Evolutionary conservation across 2,888 invertebrate genomes (phyloP).

Genomic region (Cosmopolites sordidus): DNA sequence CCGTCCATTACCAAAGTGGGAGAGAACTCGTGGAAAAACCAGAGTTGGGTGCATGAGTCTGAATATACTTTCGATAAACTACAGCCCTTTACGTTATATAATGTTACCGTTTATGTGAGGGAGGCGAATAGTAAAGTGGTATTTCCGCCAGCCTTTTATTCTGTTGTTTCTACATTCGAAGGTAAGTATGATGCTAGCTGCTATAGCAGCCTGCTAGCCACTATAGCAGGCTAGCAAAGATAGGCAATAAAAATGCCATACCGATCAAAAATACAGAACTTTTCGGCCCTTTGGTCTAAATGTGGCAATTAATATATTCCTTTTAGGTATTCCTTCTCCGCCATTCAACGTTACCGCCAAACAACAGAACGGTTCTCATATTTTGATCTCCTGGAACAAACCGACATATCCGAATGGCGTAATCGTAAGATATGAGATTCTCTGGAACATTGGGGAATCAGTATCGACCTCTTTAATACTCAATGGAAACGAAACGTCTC

Average conservation of each 20-base stretch:
- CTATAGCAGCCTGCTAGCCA: too few relatives aligned
- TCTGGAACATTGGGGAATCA: slow-evolving; percentile 56
- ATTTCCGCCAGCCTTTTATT: slow-evolving; percentile 62
- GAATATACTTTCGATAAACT: slow-evolving; percentile 60
- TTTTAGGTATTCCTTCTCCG: slow-evolving; percentile 57
- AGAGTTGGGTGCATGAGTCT: slow-evolving; percentile 60
- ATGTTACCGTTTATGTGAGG: slow-evolving; percentile 71
- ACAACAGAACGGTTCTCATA: slow-evolving; percentile 61
- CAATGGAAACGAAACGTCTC: slow-evolving; percentile 49
- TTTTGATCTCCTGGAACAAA: slow-evolving; percentile 65
- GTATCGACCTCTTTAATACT: slow-evolving; percentile 53
- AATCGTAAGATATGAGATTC: slow-evolving; percentile 60
- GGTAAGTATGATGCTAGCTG: too few relatives aligned
- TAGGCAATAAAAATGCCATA: too few relatives aligned
- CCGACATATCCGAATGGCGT: slow-evolving; percentile 62
- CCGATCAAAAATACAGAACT: too few relatives aligned
- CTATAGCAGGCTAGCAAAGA: too few relatives aligned
- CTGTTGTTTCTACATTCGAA: slow-evolving; percentile 62
- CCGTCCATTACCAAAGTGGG: slow-evolving; percentile 60
- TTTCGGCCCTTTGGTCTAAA: too few relatives aligned
- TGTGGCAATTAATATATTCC: too few relatives aligned
- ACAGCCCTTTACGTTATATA: slow-evolving; percentile 70
- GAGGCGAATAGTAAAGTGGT: slow-evolving; percentile 53
- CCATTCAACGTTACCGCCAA: slow-evolving; percentile 62
- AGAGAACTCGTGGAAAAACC: slow-evolving; percentile 55